Percentiles rank a stretch among this genome's conserved stretches.
phyloP scores from a whole-genome alignment of 2,888 invertebrate genomes.

The Formica aserva region DNA sequence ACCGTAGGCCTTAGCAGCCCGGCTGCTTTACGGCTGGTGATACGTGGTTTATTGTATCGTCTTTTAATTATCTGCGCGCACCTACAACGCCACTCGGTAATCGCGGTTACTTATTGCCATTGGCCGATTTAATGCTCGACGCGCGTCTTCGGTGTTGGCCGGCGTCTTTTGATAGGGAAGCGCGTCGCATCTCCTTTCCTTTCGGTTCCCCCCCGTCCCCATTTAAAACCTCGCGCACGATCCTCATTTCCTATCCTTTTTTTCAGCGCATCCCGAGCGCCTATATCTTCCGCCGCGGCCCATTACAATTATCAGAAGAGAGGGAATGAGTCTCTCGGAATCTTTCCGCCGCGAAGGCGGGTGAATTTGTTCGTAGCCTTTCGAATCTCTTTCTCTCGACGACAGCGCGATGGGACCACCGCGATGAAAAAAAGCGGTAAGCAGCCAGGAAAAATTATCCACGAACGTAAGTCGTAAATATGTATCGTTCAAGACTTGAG shows the following conservation, averaged over 20 bases:
- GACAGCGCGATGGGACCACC: neutral
- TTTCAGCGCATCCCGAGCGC: slow-evolving; percentile 1
- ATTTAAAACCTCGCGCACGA: neutral
- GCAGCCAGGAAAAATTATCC: neutral
- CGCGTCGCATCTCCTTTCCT: slow-evolving; percentile 22
- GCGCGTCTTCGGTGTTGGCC: slow-evolving; percentile 73
- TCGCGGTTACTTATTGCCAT: slow-evolving; percentile 84
- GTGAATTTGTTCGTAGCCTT: neutral
- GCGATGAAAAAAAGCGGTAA: neutral
- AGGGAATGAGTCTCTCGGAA: slow-evolving; percentile 9
- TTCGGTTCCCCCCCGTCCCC: slow-evolving; percentile 3
- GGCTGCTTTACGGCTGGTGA: slow-evolving; percentile 85
- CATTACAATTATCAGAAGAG: slow-evolving; percentile 78
- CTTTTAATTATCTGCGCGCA: slow-evolving; percentile 86
- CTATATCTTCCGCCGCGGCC: slow-evolving; percentile 63
- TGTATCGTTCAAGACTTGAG: neutral
- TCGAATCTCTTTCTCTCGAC: slow-evolving; percentile 3
- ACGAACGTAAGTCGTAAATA: neutral
- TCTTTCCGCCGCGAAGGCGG: neutral
- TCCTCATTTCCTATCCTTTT: slow-evolving; percentile 19
- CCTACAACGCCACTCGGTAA: slow-evolving; percentile 85
- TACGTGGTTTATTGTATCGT: slow-evolving; percentile 86
- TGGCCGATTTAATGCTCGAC: slow-evolving; percentile 80
- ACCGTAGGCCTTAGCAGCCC: slow-evolving; percentile 70
- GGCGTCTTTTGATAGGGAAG: slow-evolving; percentile 78